Evolutionary conservation across 2,797 vertebrate species (phyloP).

Genomic region (Antennarius maculatus): DNA sequence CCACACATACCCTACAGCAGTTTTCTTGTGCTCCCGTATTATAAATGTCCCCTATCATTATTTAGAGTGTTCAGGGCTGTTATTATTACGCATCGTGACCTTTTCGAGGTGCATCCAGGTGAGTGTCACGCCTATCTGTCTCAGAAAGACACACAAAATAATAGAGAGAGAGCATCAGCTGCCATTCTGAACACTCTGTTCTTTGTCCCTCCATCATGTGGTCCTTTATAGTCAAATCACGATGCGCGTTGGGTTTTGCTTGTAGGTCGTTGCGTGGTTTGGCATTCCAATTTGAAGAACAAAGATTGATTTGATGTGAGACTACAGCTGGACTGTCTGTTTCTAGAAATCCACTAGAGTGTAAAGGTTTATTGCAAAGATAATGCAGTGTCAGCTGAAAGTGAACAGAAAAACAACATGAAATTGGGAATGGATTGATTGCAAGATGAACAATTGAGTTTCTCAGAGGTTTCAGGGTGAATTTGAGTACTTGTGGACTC

Average conservation of each 20-base stretch:
- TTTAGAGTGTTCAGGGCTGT: slow-evolving; percentile 50
- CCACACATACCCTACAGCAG: slow-evolving; percentile 45
- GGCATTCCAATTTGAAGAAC: neutral
- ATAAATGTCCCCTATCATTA: slow-evolving; percentile 68
- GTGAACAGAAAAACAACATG: no score
- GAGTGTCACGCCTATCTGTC: slow-evolving; percentile 54
- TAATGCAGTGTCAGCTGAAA: no score
- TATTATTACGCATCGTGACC: slow-evolving; percentile 63
- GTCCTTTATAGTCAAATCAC: slow-evolving; percentile 9
- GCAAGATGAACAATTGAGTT: no score
- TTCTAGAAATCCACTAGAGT: no score
- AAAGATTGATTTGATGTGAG: slow-evolving; percentile 7
- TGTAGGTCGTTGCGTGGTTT: neutral
- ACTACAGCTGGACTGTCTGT: neutral
- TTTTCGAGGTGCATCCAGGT: slow-evolving; percentile 60
- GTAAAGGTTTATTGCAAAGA: no score
- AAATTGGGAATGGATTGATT: no score
- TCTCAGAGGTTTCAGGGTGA: no score
- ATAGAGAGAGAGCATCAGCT: slow-evolving; percentile 25
- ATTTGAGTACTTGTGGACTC: no score
- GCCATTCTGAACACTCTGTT: slow-evolving; percentile 33
- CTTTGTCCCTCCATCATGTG: slow-evolving; percentile 12
- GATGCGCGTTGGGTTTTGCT: neutral
- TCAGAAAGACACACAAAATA: slow-evolving; percentile 2
- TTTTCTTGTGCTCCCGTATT: slow-evolving; percentile 51